These are phyloP conservation scores for Parauchenoglanis punctatus DNA, from an alignment of 2,797 vertebrate genomes.

Conservation along the genomic window DNA sequence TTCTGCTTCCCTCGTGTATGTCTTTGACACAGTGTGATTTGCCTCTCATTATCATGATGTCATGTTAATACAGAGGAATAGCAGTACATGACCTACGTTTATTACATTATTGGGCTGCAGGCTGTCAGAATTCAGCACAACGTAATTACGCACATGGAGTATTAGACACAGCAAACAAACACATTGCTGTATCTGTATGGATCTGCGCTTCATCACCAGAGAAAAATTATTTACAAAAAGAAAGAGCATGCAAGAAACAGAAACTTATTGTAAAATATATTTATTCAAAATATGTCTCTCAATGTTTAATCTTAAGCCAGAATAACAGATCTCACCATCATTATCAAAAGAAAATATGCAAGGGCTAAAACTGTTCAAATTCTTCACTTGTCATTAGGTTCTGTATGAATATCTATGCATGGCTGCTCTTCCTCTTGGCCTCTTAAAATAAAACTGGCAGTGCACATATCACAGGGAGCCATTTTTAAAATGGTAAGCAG, in stretches of 20 bases:
- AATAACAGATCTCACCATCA: neutral
- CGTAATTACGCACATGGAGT: constrained; percentile 46
- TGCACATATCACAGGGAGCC: neutral
- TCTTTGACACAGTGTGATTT: constrained; percentile 17
- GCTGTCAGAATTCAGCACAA: constrained; percentile 53
- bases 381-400: neutral
- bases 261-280: neutral
- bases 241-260: neutral
- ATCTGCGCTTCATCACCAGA: constrained; percentile 33
- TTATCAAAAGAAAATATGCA: neutral
- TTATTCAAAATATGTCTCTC: neutral
- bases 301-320: neutral
- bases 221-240: neutral
- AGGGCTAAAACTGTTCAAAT: neutral
- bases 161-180: constrained; percentile 48
- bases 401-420: constrained; percentile 14
- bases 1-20: constrained; percentile 14
- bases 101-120: constrained; percentile 48
- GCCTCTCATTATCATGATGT: constrained; percentile 41
- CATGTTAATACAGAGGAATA: constrained; percentile 53
- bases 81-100: constrained; percentile 39
- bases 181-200: constrained; percentile 30
- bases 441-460: neutral
- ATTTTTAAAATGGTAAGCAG: neutral
- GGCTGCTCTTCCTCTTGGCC: neutral